These are phyloP conservation scores for Euspilapteryx auroguttella DNA, from an alignment of 2,888 invertebrate genomes.

Conservation along the genomic window DNA sequence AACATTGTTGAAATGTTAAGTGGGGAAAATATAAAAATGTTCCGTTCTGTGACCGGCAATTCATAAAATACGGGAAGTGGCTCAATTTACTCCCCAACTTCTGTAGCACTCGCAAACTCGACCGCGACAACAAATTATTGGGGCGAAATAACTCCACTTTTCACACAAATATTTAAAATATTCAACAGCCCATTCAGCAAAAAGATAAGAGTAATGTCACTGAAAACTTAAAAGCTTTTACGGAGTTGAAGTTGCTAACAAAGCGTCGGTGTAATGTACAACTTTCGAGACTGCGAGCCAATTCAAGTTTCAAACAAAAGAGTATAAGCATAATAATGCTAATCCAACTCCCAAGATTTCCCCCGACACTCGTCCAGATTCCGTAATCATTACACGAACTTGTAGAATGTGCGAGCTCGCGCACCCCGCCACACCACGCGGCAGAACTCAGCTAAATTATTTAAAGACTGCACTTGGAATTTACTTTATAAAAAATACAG, in stretches of 20 bases:
- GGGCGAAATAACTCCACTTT: too few species aligned
- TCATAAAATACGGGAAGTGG: conserved; percentile 20
- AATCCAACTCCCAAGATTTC: conserved; percentile 22
- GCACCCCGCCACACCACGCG: conserved; percentile 10
- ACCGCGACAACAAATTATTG: conserved; percentile 1
- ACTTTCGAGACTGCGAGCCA: conserved; percentile 15
- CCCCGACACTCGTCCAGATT: conserved; percentile 20
- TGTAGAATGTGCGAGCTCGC: conserved; percentile 14
- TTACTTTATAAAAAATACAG: conserved; percentile 21
- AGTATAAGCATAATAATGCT: conserved; percentile 10
- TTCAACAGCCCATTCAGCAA: not conserved
- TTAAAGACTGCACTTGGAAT: conserved; percentile 24
- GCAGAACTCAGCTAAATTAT: conserved; percentile 18
- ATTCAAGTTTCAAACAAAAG: conserved; percentile 12
- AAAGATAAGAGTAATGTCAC: not conserved
- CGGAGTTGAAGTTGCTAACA: not conserved
- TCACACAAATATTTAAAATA: not conserved
- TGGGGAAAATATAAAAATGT: not conserved
- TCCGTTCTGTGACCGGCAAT: conserved; percentile 16
- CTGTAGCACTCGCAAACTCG: conserved; percentile 3
- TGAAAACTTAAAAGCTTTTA: not conserved
- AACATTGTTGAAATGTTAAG: not conserved
- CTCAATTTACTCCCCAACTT: conserved; percentile 14
- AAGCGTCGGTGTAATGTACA: conserved; percentile 5
- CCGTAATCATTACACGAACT: conserved; percentile 27